phyloP scores from a whole-genome alignment of 1,140 invertebrate species.

The Zaprionus nigranus region DNA sequence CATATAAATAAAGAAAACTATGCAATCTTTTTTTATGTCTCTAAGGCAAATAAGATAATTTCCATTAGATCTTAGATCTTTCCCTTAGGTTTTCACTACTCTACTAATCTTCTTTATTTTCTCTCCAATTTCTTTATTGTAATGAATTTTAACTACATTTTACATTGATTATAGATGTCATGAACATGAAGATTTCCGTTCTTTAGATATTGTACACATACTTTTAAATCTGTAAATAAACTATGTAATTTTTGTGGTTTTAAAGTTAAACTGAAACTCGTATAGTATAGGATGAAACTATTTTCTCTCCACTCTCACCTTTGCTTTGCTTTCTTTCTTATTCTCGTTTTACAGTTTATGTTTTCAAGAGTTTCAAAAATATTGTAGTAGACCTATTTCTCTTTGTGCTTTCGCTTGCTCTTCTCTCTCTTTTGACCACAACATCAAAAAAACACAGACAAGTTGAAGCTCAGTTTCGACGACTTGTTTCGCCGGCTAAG shows the following conservation, averaged over 20 bases:
- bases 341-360: background rate
- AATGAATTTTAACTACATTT: too few species aligned
- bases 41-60: too few species aligned
- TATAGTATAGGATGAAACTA: background rate
- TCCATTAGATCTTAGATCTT: too few species aligned
- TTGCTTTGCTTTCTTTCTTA: background rate
- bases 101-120: too few species aligned
- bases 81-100: too few species aligned
- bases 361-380: background rate
- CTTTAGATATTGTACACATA: too few species aligned
- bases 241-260: background rate
- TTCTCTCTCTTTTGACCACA: conserved; percentile 5
- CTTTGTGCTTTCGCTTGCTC: conserved; percentile 4
- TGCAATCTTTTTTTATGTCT: too few species aligned
- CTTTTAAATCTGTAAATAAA: too few species aligned
- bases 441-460: conserved; percentile 24
- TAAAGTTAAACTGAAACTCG: background rate
- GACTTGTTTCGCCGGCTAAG: conserved; percentile 63
- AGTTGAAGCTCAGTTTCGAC: conserved; percentile 45
- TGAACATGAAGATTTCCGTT: too few species aligned
- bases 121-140: too few species aligned
- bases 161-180: too few species aligned
- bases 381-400: conserved; percentile 7
- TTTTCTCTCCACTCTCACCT: background rate
- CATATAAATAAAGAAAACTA: too few species aligned